Conservation (phyloP, 2,888 invertebrate genomes). For the Sisyra nigra region DNA sequence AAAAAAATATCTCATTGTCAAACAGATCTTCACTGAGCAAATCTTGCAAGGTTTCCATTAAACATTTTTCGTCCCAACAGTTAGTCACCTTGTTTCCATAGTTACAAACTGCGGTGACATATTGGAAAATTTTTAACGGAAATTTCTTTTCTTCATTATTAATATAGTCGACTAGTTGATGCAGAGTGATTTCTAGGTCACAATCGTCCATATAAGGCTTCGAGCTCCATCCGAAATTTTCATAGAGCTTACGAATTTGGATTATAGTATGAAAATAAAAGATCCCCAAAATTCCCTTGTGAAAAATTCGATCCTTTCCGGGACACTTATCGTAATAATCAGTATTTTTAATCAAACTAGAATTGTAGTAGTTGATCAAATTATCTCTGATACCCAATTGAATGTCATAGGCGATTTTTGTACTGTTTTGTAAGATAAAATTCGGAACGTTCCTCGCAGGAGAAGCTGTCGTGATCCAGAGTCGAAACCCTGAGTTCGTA, state of each 20-base stretch:
- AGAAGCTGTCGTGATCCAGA: slow-evolving; percentile 86
- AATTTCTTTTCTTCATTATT: slow-evolving; percentile 62
- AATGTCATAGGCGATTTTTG: slow-evolving; percentile 90
- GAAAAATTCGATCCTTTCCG: slow-evolving; percentile 61
- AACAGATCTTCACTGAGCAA: slow-evolving; percentile 55
- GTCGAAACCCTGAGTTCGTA: slow-evolving; percentile 54
- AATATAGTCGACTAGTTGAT: slow-evolving; percentile 68
- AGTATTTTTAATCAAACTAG: slow-evolving; percentile 71
- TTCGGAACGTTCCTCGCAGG: slow-evolving; percentile 67
- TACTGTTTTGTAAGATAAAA: slow-evolving; percentile 69
- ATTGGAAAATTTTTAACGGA: slow-evolving; percentile 70
- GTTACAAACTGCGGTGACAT: slow-evolving; percentile 82
- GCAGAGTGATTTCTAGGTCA: slow-evolving; percentile 67
- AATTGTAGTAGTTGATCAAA: slow-evolving; percentile 65
- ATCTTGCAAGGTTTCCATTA: slow-evolving; percentile 56
- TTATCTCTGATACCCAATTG: slow-evolving; percentile 79
- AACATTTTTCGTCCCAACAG: slow-evolving; percentile 65
- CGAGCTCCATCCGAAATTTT: slow-evolving; percentile 75
- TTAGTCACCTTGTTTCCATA: slow-evolving; percentile 80
- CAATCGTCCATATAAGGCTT: slow-evolving; percentile 75
- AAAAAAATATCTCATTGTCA: slow-evolving; percentile 43
- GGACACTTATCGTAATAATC: slow-evolving; percentile 65
- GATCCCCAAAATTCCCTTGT: slow-evolving; percentile 59
- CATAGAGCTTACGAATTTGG: slow-evolving; percentile 67
- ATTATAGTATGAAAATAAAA: slow-evolving; percentile 77